phyloP scores from a whole-genome alignment of 2,888 invertebrate genomes.

The Tupiocoris notatus region DNA sequence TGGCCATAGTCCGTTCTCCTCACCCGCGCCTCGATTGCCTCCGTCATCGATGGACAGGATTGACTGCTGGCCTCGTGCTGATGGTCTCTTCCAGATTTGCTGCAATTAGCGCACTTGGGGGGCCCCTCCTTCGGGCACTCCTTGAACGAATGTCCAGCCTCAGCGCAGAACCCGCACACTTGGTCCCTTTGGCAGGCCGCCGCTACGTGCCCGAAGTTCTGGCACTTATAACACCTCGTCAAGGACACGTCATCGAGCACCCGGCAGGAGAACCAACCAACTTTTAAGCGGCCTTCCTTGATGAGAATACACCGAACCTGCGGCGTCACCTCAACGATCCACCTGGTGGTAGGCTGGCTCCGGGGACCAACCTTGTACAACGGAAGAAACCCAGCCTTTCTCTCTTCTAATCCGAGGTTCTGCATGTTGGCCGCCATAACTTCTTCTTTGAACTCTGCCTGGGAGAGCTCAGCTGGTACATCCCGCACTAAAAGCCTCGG shows the following conservation, averaged over 20 bases:
- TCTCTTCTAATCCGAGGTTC: not conserved
- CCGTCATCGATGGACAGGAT: too few species aligned
- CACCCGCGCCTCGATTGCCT: too few species aligned
- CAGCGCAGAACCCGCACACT: not conserved
- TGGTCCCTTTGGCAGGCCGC: not conserved
- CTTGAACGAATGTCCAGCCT: not conserved
- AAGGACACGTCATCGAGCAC: not conserved
- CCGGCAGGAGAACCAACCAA: not conserved
- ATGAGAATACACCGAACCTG: not conserved
- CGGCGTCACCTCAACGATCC: not conserved
- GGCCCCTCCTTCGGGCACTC: not conserved
- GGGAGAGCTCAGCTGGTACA: not conserved
- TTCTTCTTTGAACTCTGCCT: not conserved
- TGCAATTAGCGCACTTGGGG: not conserved
- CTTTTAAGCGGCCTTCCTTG: not conserved
- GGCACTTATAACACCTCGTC: not conserved
- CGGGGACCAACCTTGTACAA: not conserved
- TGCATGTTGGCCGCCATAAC: not conserved
- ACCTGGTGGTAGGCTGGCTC: not conserved
- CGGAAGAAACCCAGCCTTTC: not conserved
- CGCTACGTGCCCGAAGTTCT: not conserved
- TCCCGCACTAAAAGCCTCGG: not conserved
- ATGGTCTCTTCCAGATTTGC: too few species aligned
- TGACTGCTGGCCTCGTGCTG: too few species aligned
- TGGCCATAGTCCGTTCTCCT: too few species aligned